These are phyloP conservation scores for Acanthoscelides obtectus DNA, from an alignment of 2,888 invertebrate species.

Conservation along the genomic window DNA sequence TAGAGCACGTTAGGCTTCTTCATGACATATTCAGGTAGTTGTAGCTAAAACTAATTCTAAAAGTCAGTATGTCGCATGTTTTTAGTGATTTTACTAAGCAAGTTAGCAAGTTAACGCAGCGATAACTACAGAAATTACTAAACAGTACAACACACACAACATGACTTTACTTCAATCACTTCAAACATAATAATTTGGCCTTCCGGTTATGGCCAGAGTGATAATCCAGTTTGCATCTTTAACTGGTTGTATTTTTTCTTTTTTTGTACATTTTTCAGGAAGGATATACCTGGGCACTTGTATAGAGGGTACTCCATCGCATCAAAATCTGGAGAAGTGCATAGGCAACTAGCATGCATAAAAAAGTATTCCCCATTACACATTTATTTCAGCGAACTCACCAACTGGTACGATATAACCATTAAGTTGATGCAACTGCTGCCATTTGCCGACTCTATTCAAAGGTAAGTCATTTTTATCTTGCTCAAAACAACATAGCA, in stretches of 20 bases:
- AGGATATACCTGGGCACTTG: conserved; percentile 11
- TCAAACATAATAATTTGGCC: too few relatives aligned
- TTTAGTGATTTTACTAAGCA: too few relatives aligned
- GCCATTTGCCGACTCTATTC: conserved; percentile 66
- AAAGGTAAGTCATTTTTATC: conserved; percentile 47
- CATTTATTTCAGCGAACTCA: conserved; percentile 86
- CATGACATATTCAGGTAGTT: conserved; percentile 46
- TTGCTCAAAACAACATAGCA: too few relatives aligned
- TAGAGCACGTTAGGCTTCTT: conserved; percentile 31
- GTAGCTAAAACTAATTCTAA: not conserved
- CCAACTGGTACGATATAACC: conserved; percentile 84
- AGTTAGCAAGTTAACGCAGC: too few relatives aligned
- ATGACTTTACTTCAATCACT: too few relatives aligned
- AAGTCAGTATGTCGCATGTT: conserved; percentile 60
- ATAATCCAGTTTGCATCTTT: too few relatives aligned
- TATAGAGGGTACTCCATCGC: conserved; percentile 66
- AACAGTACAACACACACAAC: too few relatives aligned
- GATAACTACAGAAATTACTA: too few relatives aligned
- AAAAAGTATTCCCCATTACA: conserved; percentile 3
- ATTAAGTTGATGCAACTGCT: conserved; percentile 68
- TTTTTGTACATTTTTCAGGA: too few relatives aligned
- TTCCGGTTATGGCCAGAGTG: too few relatives aligned
- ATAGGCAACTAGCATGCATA: conserved; percentile 2
- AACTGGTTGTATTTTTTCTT: too few relatives aligned
- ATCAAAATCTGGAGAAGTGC: conserved; percentile 34